Base-by-base conservation (phyloP, 2,113 vertebrate genomes). In the Hippocampus mohnikei region DNA sequence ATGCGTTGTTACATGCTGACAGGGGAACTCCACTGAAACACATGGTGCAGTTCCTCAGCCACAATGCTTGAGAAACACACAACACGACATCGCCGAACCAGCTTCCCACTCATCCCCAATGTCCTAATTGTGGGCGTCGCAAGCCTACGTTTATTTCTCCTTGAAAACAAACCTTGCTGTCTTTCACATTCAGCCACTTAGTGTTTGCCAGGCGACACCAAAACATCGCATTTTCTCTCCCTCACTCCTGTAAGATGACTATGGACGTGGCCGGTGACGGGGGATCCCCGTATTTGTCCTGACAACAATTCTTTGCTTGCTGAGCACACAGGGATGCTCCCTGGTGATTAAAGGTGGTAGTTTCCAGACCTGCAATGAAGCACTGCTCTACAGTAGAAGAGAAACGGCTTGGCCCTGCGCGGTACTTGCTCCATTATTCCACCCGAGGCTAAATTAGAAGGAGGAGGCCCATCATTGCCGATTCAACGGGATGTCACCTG, bases 401-500 rank as follows among this genome's bases (percentile, higher is more conserved):
- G 62, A 53, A 60, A 72, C 40, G 63, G 67, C 48, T 15, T 73
- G 76, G 67, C 75, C 62, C 67, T 74, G 81, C 76, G 73, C 83
- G 71, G 71, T 27, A 72, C 83, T 87, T 84, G 77, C 79, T 87
- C 90, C 85, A 91, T 90, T 91, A 90, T 90, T 89, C 84, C 66
- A 75, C 83, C 78, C 78, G 84, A 89, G 80, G 85, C 85, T 88
- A 91, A 88, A 92, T 92, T 89, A 90, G 87, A 88, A 86, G 78
- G 77, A 81, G 83, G 71, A 74, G 76, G 77, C 80, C 88, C 80
- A 89, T 92, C 88, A 91, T 88, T 85, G 86, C 77, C 85, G 84
- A 92, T 91, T 89, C 91, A 89, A 89, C 76, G 77, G 81, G 84
- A 88, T 87, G 90, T 92, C 88, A 91, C 91, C 91, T 91, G 90